Evolutionary conservation across 2,888 invertebrate genomes (phyloP).

Genomic region (Baronia brevicornis): DNA sequence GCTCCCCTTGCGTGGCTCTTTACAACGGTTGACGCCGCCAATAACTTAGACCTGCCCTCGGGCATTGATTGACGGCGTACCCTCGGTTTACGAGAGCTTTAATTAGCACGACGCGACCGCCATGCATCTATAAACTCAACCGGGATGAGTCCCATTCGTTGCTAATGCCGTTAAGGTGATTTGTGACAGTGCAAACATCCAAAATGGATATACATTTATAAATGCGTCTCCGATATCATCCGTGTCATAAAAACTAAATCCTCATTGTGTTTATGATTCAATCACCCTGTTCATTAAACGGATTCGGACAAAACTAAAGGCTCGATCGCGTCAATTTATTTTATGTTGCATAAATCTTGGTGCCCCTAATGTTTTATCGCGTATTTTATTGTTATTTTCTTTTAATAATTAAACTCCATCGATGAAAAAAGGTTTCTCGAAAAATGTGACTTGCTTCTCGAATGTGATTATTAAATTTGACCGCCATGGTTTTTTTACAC

Average conservation of each 20-base stretch:
- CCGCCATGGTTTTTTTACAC: too few species aligned
- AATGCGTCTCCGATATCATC: conserved; percentile 7
- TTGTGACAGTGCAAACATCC: conserved; percentile 14
- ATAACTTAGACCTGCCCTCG: conserved; percentile 49
- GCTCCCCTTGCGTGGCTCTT: conserved; percentile 17
- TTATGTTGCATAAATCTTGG: conserved; percentile 8
- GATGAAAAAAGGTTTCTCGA: conserved; percentile 2
- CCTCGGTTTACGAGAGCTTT: conserved; percentile 59
- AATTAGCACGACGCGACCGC: conserved; percentile 56
- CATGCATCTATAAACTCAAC: conserved; percentile 42
- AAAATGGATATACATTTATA: conserved; percentile 13
- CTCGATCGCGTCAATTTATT: conserved; percentile 4
- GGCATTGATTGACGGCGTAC: conserved; percentile 60
- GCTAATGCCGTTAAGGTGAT: conserved; percentile 10
- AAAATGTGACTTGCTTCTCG: too few species aligned
- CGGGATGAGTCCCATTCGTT: conserved; percentile 21
- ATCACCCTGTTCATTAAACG: conserved; percentile 13
- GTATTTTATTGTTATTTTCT: conserved; percentile 7
- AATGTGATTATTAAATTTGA: too few species aligned
- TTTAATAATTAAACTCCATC: too few species aligned
- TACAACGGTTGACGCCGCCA: conserved; percentile 32
- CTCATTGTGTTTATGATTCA: conserved; percentile 11
- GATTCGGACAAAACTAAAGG: conserved; percentile 8
- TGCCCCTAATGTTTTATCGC: conserved; percentile 6
- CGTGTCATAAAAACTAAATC: conserved; percentile 8